These are phyloP conservation scores for Forbesichthys papilliferus DNA, from an alignment of 2,113 vertebrate species.

Conservation along the genomic window DNA sequence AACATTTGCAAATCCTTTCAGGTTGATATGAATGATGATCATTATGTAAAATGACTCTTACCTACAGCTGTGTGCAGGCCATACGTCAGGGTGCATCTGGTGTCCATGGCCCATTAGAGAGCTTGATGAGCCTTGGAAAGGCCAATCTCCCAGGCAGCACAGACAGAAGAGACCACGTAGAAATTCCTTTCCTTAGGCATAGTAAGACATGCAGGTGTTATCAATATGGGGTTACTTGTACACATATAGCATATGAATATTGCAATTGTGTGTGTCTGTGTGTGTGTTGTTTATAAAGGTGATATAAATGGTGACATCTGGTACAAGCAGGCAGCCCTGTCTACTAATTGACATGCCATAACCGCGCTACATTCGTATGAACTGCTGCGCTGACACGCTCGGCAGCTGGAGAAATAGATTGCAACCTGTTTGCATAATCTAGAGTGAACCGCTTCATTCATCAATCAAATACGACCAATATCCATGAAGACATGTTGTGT, in stretches of 20 bases:
- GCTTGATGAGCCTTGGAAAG: slow-evolving; percentile 68
- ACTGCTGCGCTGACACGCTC: slow-evolving; percentile 29
- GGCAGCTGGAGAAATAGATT: slow-evolving; percentile 38
- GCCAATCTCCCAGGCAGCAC: slow-evolving; percentile 53
- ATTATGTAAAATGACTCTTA: slow-evolving; percentile 47
- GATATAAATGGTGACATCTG: background rate
- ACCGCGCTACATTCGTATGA: slow-evolving; percentile 37
- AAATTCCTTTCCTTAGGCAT: too few relatives aligned
- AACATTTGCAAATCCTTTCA: slow-evolving; percentile 37
- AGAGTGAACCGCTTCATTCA: slow-evolving; percentile 44
- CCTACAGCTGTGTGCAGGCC: slow-evolving; percentile 27
- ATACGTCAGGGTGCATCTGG: slow-evolving; percentile 49
- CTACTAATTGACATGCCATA: background rate
- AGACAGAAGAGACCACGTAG: slow-evolving; percentile 26
- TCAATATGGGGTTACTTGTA: too few relatives aligned
- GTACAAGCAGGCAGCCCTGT: background rate
- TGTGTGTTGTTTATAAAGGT: too few relatives aligned
- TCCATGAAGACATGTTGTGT: slow-evolving; percentile 2
- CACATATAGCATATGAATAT: too few relatives aligned
- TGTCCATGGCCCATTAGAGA: slow-evolving; percentile 57
- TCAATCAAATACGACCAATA: slow-evolving; percentile 29
- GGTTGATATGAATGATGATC: slow-evolving; percentile 23
- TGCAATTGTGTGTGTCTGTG: too few relatives aligned
- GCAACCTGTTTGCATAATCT: slow-evolving; percentile 58
- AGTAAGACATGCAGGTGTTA: too few relatives aligned